Conservation (phyloP, 2,797 vertebrate species). For the Macropus fuliginosus region DNA sequence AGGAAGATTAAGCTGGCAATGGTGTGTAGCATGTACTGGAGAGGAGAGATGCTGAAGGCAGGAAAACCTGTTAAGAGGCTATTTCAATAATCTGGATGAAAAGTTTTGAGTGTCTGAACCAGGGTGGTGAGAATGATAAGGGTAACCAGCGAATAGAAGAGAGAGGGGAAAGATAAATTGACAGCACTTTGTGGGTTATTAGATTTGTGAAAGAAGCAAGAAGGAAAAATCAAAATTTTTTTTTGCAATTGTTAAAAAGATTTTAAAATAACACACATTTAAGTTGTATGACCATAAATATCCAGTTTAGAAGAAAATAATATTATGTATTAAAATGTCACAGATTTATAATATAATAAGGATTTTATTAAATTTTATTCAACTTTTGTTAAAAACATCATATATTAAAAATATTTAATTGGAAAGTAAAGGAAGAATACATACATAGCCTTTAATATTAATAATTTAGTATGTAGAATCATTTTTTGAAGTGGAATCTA, state of each 20-base stretch:
- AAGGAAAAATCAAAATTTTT: background rate
- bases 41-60: background rate
- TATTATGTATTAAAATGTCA: background rate
- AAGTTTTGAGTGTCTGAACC: background rate
- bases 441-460: background rate
- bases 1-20: background rate
- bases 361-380: background rate
- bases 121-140: background rate
- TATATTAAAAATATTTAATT: background rate
- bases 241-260: background rate
- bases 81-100: background rate
- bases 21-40: background rate
- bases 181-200: background rate
- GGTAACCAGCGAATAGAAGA: background rate
- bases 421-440: background rate
- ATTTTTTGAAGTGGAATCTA: background rate
- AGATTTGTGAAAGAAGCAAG: background rate
- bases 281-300: background rate
- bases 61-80: background rate
- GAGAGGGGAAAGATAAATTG: background rate
- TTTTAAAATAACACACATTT: conserved; percentile 4
- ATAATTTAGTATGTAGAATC: background rate
- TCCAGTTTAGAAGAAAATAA: background rate
- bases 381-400: background rate
- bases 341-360: background rate